phyloP scores from a whole-genome alignment of 1,140 invertebrate species.

The Sesamia nonagrioides region DNA sequence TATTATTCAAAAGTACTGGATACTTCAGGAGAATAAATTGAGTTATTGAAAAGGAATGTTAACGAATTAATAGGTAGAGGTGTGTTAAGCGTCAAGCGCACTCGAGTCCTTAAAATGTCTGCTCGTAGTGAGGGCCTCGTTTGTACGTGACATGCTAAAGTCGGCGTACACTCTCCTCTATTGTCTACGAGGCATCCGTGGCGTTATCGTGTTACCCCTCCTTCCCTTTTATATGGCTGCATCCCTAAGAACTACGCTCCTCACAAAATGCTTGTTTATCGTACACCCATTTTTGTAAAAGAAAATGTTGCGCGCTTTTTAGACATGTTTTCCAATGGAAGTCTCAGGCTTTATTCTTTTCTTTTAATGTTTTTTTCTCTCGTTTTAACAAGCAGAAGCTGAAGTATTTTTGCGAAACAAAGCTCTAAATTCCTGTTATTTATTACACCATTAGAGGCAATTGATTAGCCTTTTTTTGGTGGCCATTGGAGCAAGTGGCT shows the following conservation, averaged over 20 bases:
- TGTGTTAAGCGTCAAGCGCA: slow-evolving; percentile 17
- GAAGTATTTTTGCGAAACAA: slow-evolving; percentile 27
- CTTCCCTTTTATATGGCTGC: slow-evolving; percentile 63
- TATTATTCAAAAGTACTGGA: neutral
- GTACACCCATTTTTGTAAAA: slow-evolving; percentile 47
- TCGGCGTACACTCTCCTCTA: slow-evolving; percentile 43
- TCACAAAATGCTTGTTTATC: slow-evolving; percentile 49
- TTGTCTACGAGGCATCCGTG: slow-evolving; percentile 61
- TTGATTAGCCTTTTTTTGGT: slow-evolving; percentile 19
- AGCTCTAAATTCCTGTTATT: slow-evolving; percentile 27
- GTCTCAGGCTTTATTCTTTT: slow-evolving; percentile 37
- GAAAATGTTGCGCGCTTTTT: slow-evolving; percentile 49
- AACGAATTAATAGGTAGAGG: slow-evolving; percentile 32
- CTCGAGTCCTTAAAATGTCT: slow-evolving; percentile 29
- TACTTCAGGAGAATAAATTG: neutral
- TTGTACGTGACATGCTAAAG: slow-evolving; percentile 58
- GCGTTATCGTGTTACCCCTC: slow-evolving; percentile 62
- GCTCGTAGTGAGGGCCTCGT: slow-evolving; percentile 14
- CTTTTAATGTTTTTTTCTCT: slow-evolving; percentile 37
- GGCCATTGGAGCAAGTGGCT: slow-evolving; percentile 26
- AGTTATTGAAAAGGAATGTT: slow-evolving; percentile 3
- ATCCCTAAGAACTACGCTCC: slow-evolving; percentile 45
- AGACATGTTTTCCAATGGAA: slow-evolving; percentile 42
- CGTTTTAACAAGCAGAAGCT: slow-evolving; percentile 1
- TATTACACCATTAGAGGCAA: slow-evolving; percentile 32